Evolutionary conservation across 2,113 vertebrate species (phyloP).

Genomic region (Elanoides forficatus): DNA sequence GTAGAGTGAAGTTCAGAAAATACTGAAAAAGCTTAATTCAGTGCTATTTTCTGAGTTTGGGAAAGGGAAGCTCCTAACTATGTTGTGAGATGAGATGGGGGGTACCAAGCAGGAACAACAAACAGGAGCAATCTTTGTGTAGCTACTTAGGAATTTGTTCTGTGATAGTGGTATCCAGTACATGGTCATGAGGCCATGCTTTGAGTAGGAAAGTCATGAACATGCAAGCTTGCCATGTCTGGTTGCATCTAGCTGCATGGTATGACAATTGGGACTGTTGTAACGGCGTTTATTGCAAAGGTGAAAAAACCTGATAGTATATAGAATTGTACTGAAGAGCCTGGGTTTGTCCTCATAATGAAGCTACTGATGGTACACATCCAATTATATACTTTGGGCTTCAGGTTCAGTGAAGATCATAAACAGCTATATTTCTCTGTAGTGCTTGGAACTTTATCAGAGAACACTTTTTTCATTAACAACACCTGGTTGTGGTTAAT

Average conservation of each 20-base stretch:
- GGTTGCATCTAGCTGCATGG: neutral
- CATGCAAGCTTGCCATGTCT: neutral
- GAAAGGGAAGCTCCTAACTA: neutral
- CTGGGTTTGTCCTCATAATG: neutral
- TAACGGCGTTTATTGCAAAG: neutral
- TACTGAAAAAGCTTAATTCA: neutral
- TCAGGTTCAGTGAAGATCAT: neutral
- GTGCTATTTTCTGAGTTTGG: neutral
- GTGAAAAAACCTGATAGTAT: neutral
- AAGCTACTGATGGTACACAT: neutral
- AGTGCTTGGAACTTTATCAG: neutral
- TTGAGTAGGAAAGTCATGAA: neutral
- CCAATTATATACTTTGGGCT: neutral
- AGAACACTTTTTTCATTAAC: neutral
- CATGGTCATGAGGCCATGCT: neutral
- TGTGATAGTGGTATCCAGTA: neutral
- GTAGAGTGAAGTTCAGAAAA: neutral
- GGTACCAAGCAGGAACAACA: neutral
- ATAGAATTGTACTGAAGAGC: neutral
- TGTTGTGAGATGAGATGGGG: neutral
- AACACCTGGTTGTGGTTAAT: neutral
- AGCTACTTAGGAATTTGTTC: neutral
- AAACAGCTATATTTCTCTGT: neutral
- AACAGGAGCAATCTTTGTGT: neutral
- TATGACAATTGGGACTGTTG: neutral